Base-by-base conservation (phyloP, 2,113 vertebrate species). In the Chloroceryle aenea region DNA sequence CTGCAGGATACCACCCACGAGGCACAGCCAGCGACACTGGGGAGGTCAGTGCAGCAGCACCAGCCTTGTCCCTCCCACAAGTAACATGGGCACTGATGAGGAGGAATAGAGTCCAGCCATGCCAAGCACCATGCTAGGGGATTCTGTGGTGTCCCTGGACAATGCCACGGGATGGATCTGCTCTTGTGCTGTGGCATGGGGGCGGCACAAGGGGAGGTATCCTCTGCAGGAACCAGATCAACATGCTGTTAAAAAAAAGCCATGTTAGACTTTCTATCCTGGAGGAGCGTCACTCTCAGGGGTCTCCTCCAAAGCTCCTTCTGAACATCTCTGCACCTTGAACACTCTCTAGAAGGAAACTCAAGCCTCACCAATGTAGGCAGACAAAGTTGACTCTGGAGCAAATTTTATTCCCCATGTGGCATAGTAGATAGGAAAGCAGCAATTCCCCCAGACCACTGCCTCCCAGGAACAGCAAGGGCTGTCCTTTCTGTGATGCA, bases 231-330 rank as follows among this genome's bases (percentile, higher is more conserved):
- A 82, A 61, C 16, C 2, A 0, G 30, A 64, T 64, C 66, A 42
- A 27, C 1, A 6, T 18, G 23, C 36, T 64, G 1, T 23, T 36
- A 3, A 7, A 62, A 91, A 91, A 89, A 85, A 87, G 8, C 12
- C 29, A 48, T 1, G 7, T 72, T 36, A 59, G 25, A 62, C 3
- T 12, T 48, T 93, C 55, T 21, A 2, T 82, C 45, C n/a, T n/a
- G 43, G 34, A 56, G 25, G 78, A 68, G n/a, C 0, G 0, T n/a
- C 3, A 8, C n/a, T 73, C 15, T 62, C 0, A 0, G 29, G 23
- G 5, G 10, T 47, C n/a, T 77, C 64, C 66, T 58, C 63, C 43
- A 62, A 62, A 85, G 34, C 26, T 81, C 30, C 29, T 15, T 21
- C 36, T 13, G 8, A 66, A 32, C 8, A 59, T n/a, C 58, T 85